Base-by-base conservation (phyloP, 2,797 vertebrate species). In the Lacerta bilineata region DNA sequence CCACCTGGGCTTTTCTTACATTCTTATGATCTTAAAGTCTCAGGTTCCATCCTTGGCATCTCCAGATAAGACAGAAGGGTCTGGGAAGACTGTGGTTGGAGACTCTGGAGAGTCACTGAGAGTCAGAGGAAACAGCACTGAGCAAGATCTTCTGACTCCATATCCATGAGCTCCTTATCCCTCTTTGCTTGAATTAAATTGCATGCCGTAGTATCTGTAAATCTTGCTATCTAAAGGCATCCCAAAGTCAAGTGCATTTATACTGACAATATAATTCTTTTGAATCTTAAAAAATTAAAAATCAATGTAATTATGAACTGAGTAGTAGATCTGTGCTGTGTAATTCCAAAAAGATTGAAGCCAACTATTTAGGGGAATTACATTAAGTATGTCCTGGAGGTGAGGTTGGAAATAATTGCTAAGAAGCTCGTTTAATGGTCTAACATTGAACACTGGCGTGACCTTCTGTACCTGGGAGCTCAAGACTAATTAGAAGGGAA, bases 261-360 rank as follows among this genome's bases (percentile, higher is more conserved):
- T 76, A 75, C 71, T 88, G 86, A 64, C 72, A 90, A 87, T 84
- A 79, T 85, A 89, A 84, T 91, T 90, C 46, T 85, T 93, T n/a
- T 87, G 74, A 85, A 83, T 69, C 59, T 72, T 85, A 90, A 92
- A 68, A 0, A 5, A 90, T 91, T 84, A 61, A 82, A 89, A 91
- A 91, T 89, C 85, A 89, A 61, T n/a, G 69, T 59, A 87, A 18
- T n/a, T 86, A 69, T 59, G 88, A 2, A 0, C 77, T 66, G 43
- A 90, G 33, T 72, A 0, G 29, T 90, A 74, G 43, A 93, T 91
- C 41, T 82, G 87, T 90, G 77, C 1, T 86, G 33, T 87, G 39
- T 80, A 93, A 91, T 74, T 91, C 77, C 69, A 46, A 84, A 92
- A 92, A 89, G 10, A n/a, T 43, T 92, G 68, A 64, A 87, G 91